A percentile compares a stretch with the other conserved stretches of the same genome.
These are phyloP conservation scores for Intoshia linei DNA, from an alignment of 1,140 invertebrate genomes.

Conservation along the genomic window DNA sequence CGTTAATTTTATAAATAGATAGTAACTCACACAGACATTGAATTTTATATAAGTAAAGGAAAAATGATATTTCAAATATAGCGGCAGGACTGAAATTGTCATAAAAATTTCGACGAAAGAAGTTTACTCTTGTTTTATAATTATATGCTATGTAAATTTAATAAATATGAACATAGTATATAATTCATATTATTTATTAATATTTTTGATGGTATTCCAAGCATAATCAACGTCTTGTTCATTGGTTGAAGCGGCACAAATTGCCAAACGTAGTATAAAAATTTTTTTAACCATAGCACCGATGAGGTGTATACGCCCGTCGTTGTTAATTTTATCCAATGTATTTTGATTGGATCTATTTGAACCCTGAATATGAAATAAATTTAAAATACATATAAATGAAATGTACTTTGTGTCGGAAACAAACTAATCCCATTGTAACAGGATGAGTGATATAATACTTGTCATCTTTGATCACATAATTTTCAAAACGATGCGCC, in stretches of 20 bases:
- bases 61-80: too few species aligned
- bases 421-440: constrained; percentile 59
- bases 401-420: constrained; percentile 36
- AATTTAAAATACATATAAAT: neutral
- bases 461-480: constrained; percentile 33
- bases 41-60: too few species aligned
- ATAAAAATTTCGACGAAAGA: too few species aligned
- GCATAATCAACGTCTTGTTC: constrained; percentile 54
- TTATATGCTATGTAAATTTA: too few species aligned
- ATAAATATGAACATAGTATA: too few species aligned
- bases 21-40: too few species aligned
- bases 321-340: constrained; percentile 36
- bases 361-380: neutral
- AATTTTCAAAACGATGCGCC: constrained; percentile 38
- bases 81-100: too few species aligned
- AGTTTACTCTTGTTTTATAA: too few species aligned
- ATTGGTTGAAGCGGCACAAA: constrained; percentile 37
- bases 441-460: constrained; percentile 80
- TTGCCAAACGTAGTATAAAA: constrained; percentile 5
- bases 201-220: constrained; percentile 59
- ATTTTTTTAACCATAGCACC: constrained; percentile 33
- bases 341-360: constrained; percentile 27
- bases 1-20: too few species aligned
- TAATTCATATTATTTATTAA: too few species aligned
- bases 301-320: constrained; percentile 47